These are phyloP conservation scores for Eristalis tenax DNA, from an alignment of 2,888 invertebrate species.

Conservation along the genomic window DNA sequence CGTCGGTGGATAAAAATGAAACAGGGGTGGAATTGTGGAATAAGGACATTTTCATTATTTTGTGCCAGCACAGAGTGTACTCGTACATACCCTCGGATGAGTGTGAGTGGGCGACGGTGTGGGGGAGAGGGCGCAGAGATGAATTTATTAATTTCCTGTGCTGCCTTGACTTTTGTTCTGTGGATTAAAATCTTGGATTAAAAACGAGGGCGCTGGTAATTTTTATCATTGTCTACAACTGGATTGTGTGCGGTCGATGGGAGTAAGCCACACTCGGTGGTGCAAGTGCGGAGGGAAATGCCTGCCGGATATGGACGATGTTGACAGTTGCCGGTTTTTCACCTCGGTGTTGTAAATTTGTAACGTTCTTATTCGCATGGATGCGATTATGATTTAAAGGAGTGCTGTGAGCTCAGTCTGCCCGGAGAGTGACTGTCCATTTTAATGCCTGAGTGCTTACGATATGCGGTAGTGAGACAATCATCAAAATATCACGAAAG, in stretches of 20 bases:
- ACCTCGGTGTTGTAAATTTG: slow-evolving; percentile 32
- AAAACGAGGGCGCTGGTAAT: slow-evolving; percentile 44
- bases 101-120: background rate
- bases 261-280: background rate
- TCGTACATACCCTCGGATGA: no score
- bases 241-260: background rate
- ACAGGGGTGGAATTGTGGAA: slow-evolving; percentile 57
- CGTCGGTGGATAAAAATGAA: slow-evolving; percentile 54
- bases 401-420: background rate
- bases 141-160: slow-evolving; percentile 70
- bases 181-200: slow-evolving; percentile 41
- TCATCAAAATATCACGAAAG: no score
- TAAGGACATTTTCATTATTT: slow-evolving; percentile 67
- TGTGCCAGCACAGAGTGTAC: background rate
- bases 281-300: slow-evolving; percentile 3
- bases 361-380: background rate
- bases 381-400: background rate
- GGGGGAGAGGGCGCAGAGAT: slow-evolving; percentile 13
- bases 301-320: slow-evolving; percentile 22
- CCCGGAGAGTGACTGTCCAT: background rate
- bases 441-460: background rate
- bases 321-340: slow-evolving; percentile 51
- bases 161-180: slow-evolving; percentile 67
- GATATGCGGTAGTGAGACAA: background rate
- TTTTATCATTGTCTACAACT: slow-evolving; percentile 51